These are phyloP conservation scores for Cepphus grylle DNA, from an alignment of 2,113 vertebrate species.

Conservation along the genomic window DNA sequence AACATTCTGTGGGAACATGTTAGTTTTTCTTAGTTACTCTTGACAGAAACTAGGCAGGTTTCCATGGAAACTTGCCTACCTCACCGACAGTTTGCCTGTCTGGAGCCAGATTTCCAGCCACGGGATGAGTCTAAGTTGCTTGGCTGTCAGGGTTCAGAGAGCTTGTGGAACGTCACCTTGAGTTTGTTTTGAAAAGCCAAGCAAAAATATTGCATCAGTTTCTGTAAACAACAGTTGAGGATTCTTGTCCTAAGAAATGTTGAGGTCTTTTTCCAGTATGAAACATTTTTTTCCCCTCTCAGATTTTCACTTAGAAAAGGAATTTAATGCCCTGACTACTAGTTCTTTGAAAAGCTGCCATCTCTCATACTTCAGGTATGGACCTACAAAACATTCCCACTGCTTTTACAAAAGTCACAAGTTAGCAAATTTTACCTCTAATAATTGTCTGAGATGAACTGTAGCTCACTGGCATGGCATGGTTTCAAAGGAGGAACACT, in stretches of 20 bases:
- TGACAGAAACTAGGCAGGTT: constrained; percentile 10
- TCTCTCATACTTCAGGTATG: background rate
- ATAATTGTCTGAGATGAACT: background rate
- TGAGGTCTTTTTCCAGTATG: background rate
- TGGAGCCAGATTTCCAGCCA: constrained; percentile 2
- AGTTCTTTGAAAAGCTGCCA: background rate
- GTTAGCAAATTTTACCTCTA: background rate
- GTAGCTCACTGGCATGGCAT: background rate
- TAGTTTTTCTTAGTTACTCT: background rate
- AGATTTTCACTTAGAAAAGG: background rate
- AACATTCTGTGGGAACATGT: background rate
- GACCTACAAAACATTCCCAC: background rate
- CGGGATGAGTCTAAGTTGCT: background rate
- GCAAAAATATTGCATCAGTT: background rate
- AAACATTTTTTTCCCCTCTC: background rate
- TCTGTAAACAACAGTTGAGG: background rate
- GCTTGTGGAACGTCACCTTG: background rate
- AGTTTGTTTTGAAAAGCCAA: constrained; percentile 38
- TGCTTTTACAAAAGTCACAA: background rate
- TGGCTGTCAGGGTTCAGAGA: background rate
- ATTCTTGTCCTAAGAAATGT: background rate
- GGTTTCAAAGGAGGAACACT: background rate
- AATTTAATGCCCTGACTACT: background rate
- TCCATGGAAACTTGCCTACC: constrained; percentile 17
- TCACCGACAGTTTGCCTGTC: background rate